Evolutionary conservation across 1,140 invertebrate genomes (phyloP), one percentile per base, ranked within the genome.

Genomic region (Cryptotermes secundus): DNA sequence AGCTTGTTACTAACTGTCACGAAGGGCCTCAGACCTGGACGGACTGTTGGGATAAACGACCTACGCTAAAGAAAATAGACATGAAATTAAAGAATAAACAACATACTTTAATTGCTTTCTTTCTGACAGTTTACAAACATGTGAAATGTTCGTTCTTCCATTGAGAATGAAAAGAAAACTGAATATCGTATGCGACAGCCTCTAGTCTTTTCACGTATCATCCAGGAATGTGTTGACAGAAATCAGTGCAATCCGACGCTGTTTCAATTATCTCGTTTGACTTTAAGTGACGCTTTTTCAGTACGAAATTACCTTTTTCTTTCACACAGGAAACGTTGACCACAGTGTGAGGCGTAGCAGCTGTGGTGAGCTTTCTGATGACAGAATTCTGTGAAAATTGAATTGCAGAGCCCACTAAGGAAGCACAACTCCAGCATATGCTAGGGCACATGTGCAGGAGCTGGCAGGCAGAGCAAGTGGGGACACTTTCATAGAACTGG

Each of bases 351-450:
- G 59, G 4, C 26, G 59, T 31, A 26, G n/a, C 59, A 31, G 59
- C 26, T 31, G n/a, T 31, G 9, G 26, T 14, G 59, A 72, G 31
- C n/a, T n/a, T 4, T 31, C 26, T 72, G 26, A 72, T 31, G 59
- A 72, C 59, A 31, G n/a, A n/a, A 72, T 72, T 72, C 59, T 31
- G 59, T 31, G 59, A 72, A 72, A 72, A 72, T 72, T n/a, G 59
- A 72, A 72, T 72, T n/a, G 16, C 19, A 22, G 6, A 22, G 53
- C 7, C 6, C 53, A 59, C 19, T 16, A 59, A 22, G 24, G 53
- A 59, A 6, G 12, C 53, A 59, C 12, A 24, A 7, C 53, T 59
- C 24, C 53, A 59, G 7, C 53, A 22, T 19, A 2, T 12, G 26
- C 6, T 6, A n/a, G 19, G 26, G 1, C 22, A 59, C 16, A 59